Percentiles rank a stretch among this genome's conserved stretches.
Conservation (phyloP, 2,797 vertebrate genomes). For the Acanthiza pusilla region DNA sequence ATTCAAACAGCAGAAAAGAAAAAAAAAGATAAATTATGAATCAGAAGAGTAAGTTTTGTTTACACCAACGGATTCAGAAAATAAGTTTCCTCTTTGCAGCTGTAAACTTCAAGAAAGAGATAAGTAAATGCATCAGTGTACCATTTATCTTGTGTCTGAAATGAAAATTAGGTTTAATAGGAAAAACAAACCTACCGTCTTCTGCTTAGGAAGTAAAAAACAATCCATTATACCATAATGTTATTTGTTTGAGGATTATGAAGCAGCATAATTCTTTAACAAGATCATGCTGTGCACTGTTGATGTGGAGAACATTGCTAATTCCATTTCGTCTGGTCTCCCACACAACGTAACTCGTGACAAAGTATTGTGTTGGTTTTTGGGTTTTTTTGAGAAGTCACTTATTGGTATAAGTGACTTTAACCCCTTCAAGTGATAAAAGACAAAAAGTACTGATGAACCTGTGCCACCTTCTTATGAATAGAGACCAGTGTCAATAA, state of each 20-base stretch:
- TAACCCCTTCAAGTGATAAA: neutral
- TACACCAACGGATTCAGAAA: neutral
- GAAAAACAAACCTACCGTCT: constrained; percentile 48
- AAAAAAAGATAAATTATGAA: neutral
- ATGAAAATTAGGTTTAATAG: constrained; percentile 55
- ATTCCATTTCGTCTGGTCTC: constrained; percentile 35
- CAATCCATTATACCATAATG: constrained; percentile 60
- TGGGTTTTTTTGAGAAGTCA: neutral
- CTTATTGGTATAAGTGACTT: neutral
- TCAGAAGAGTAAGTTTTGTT: neutral
- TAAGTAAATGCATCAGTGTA: constrained; percentile 11
- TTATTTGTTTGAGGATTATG: constrained; percentile 62
- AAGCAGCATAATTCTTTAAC: constrained; percentile 62
- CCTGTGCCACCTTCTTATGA: neutral
- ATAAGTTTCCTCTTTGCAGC: neutral
- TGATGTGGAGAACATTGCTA: constrained; percentile 44
- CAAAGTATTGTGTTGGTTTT: neutral
- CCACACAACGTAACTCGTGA: neutral
- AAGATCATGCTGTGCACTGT: constrained; percentile 31
- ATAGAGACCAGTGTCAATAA: neutral
- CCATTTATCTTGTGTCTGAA: constrained; percentile 47
- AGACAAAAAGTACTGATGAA: neutral
- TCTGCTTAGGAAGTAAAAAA: constrained; percentile 55
- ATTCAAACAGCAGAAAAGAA: neutral
- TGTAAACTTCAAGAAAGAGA: neutral